A percentile compares a stretch with the other conserved stretches of the same genome.
These are phyloP conservation scores for Myoxocephalus aenaeus DNA, from an alignment of 2,797 vertebrate species.

Conservation along the genomic window DNA sequence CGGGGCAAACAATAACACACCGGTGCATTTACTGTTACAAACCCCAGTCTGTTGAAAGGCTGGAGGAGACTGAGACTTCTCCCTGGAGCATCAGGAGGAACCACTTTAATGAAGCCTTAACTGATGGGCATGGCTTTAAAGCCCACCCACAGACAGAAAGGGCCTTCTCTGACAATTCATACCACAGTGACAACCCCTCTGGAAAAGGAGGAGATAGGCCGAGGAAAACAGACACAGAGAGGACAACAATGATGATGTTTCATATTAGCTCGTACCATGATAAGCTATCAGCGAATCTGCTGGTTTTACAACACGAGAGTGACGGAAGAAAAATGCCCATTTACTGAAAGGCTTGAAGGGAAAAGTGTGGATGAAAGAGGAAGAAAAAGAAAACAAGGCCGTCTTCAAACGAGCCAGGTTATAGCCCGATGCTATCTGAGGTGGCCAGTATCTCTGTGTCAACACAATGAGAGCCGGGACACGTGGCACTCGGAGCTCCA, in stretches of 20 bases:
- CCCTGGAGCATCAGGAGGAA: slow-evolving; percentile 66
- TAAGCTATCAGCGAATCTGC: slow-evolving; percentile 44
- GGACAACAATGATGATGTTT: slow-evolving; percentile 39
- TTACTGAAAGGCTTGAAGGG: slow-evolving; percentile 21
- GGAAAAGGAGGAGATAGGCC: slow-evolving; percentile 41
- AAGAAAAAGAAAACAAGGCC: slow-evolving; percentile 39
- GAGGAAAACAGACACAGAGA: slow-evolving; percentile 48
- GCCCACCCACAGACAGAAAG: slow-evolving; percentile 80
- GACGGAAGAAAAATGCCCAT: slow-evolving; percentile 41
- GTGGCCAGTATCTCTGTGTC: slow-evolving; percentile 58
- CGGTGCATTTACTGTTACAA: slow-evolving; percentile 69
- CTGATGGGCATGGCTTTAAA: slow-evolving; percentile 85
- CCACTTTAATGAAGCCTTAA: slow-evolving; percentile 84
- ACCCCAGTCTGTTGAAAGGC: slow-evolving; percentile 73
- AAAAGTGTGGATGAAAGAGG: slow-evolving; percentile 41
- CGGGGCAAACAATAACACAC: slow-evolving; percentile 73
- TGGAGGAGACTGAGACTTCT: slow-evolving; percentile 63
- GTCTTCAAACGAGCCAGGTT: slow-evolving; percentile 74
- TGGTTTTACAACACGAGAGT: slow-evolving; percentile 36
- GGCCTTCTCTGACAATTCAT: slow-evolving; percentile 76
- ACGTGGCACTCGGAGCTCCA: slow-evolving; percentile 66
- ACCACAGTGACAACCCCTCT: slow-evolving; percentile 63
- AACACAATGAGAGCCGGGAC: slow-evolving; percentile 70
- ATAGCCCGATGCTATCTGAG: slow-evolving; percentile 79
- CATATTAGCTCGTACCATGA: slow-evolving; percentile 23